Evolutionary conservation across 2,888 invertebrate species (phyloP).

Genomic region (Apoda limacodes): DNA sequence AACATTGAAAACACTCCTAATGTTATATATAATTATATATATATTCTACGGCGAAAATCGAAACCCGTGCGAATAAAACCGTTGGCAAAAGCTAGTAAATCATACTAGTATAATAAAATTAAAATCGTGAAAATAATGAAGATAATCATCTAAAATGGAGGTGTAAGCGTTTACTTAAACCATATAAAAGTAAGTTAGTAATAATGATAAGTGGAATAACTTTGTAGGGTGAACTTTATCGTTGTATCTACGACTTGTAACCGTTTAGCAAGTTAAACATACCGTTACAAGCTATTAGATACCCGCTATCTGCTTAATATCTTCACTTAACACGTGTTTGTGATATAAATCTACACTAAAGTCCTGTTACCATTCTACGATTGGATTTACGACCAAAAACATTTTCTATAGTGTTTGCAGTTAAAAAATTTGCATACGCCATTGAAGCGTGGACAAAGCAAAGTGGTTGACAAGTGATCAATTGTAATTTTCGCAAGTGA

Average conservation of each 20-base stretch:
- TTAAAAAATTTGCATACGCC: constrained; percentile 35
- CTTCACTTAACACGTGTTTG: constrained; percentile 37
- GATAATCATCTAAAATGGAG: no score
- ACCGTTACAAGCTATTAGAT: constrained; percentile 36
- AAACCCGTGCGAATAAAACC: no score
- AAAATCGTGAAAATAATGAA: no score
- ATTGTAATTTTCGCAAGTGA: constrained; percentile 53
- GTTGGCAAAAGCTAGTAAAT: no score
- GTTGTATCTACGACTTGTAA: constrained; percentile 46
- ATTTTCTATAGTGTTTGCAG: constrained; percentile 21
- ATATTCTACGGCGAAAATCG: no score
- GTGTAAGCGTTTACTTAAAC: no score
- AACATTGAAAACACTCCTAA: no score
- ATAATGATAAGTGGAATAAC: not conserved
- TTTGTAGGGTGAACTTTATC: constrained; percentile 41
- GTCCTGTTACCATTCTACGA: constrained; percentile 16
- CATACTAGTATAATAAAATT: no score
- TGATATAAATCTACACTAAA: constrained; percentile 37
- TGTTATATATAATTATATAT: no score
- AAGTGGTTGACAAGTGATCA: constrained; percentile 55
- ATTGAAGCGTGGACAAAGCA: constrained; percentile 29
- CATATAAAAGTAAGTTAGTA: no score
- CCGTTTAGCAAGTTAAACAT: constrained; percentile 63
- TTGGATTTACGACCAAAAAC: constrained; percentile 33
- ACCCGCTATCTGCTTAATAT: constrained; percentile 24